Base-by-base conservation (phyloP, 2,888 invertebrate species). In the Lithophane semibrunnea region DNA sequence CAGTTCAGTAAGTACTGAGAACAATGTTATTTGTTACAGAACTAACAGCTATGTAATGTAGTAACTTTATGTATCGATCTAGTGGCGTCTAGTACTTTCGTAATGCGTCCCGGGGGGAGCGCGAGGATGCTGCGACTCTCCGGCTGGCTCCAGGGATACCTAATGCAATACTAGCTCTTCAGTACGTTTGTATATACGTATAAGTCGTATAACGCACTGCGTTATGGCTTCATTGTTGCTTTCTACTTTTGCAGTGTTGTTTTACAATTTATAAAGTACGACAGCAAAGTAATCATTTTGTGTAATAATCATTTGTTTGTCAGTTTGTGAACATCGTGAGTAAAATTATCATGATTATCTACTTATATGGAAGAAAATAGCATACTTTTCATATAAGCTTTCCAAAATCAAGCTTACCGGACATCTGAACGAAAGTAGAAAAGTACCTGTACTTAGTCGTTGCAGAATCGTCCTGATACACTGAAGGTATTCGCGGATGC, bases 41-140 rank as follows among this genome's bases (percentile, higher is more conserved):
- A 89, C 85, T 87, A 92, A 91, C 91, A 89, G 88, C 92, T 92
- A 90, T 92, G 92, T 93, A 93, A 94, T 94, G 93, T 92, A 92
- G 94, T 92, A 91, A 91, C 88, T 90, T 91, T 92, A 91, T 94
- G 93, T 96, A 96, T 96, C 94, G 96, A 96, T 96, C 95, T 94
- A 90, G 92, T 90, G 91, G 90, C 91, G 93, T 94, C 93, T 94
- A 95, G 95, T 95, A 94, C 94, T 95, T 93, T 94, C 94, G 93
- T 96, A 96, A 96, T 96, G 96, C 93, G 94, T 95, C 96, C 95
- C 95, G 84, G 64, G 95, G 93, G 96, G 88, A 87, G 88, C 89
- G 92, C 92, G 93, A 93, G 95, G 93, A 94, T 93, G 94, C 95
- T 94, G 94, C 93, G 95, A 94, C 94, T 91, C 90, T 88, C 92